These are phyloP conservation scores for Callimico goeldii DNA, from an alignment of 2,797 vertebrate genomes.

Conservation along the genomic window DNA sequence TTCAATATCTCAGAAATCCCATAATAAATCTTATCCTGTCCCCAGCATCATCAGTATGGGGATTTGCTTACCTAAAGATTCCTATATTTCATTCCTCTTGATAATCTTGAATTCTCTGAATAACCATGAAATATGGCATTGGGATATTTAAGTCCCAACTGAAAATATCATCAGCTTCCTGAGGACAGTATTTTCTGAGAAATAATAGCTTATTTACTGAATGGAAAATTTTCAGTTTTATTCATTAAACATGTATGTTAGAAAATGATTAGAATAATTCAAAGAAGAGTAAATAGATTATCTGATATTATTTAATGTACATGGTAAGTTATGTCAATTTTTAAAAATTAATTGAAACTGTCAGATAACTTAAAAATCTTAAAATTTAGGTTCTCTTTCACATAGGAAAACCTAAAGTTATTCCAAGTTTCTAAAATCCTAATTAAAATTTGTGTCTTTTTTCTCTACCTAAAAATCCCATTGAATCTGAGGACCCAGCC, in stretches of 20 bases:
- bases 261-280: neutral
- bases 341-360: neutral
- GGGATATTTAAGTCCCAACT: neutral
- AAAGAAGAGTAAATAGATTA: neutral
- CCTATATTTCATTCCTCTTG: neutral
- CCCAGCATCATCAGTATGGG: neutral
- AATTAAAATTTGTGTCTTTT: neutral
- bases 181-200: neutral
- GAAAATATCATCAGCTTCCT: neutral
- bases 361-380: neutral
- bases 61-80: neutral
- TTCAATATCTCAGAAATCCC: neutral
- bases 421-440: neutral
- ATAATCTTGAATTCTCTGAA: neutral
- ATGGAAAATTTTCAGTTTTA: neutral
- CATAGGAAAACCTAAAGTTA: neutral
- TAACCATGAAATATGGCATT: neutral
- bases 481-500: neutral
- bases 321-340: neutral
- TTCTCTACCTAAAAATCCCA: neutral
- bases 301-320: neutral
- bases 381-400: neutral
- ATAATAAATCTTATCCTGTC: neutral
- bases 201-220: neutral
- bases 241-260: neutral